Base-by-base conservation (phyloP, 2,113 vertebrate genomes). In the Rhinoderma darwinii region DNA sequence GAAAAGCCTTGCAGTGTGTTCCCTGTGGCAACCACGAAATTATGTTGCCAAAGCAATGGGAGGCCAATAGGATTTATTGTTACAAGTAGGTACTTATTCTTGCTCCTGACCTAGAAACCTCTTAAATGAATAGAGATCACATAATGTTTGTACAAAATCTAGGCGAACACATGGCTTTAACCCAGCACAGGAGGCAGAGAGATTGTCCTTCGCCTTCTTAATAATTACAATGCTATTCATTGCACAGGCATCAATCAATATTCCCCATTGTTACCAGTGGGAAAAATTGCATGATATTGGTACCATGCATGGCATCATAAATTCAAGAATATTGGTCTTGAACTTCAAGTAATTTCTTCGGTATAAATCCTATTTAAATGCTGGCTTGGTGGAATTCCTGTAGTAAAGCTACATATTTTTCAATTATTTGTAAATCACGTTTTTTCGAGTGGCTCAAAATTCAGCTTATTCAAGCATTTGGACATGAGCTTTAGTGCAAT, bases 101-200 rank as follows among this genome's bases (percentile, higher is more conserved):
- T 75, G 78, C 68, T 82, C 78, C 70, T 87, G 86, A 81, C 86
- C 86, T 87, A 87, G 86, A 87, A 82, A 82, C 68, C 80, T 87
- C 61, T 80, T 68, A 82, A 73, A 75, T 51, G 78, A 82, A 72
- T 59, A 82, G 39, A 82, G 79, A 87, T 87, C 86, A 75, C 86
- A 87, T 74, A 87, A 82, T 75, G 51, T 82, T 87, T 43, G 78
- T 74, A 50, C 20, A 75, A 74, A 80, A 66, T 72, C 47, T 63
- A 74, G 70, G 86, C 66, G 35, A 37, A 87, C 66, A 82, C 66
- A 87, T 41, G 27, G n/a, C 86, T 75, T 30, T 82, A 74, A 82
- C 78, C 68, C 70, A 25, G 47, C 76, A 44, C 44, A 81, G 66
- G 47, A 86, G 78, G 39, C 68, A 74, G 37, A 63, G 32, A 37